Evolutionary conservation across 2,797 vertebrate genomes (phyloP).

Genomic region (Oreochromis mossambicus): DNA sequence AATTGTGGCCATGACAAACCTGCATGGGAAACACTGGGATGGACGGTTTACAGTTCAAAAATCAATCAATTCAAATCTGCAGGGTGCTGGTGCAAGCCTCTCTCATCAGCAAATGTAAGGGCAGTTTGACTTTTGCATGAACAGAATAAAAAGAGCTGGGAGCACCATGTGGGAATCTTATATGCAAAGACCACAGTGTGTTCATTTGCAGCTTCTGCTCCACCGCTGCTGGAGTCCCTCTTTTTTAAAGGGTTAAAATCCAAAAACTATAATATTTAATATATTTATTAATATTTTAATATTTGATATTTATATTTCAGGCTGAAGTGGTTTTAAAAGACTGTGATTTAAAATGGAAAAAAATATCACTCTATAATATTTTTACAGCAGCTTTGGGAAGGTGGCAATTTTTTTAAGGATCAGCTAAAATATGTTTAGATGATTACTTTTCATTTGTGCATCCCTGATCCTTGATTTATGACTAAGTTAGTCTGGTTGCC

Average conservation of each 20-base stretch:
- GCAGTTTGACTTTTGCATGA: background rate
- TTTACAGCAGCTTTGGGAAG: background rate
- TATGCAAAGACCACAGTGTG: background rate
- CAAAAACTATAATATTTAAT: background rate
- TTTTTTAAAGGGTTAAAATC: background rate
- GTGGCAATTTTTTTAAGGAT: background rate
- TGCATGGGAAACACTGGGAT: background rate
- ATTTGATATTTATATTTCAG: background rate
- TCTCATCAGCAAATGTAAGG: background rate
- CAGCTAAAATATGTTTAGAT: background rate
- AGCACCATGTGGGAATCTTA: background rate
- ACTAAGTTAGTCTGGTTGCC: background rate
- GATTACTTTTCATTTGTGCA: background rate
- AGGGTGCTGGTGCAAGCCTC: background rate
- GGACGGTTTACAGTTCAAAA: background rate
- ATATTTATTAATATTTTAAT: background rate
- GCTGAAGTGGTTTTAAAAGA: background rate
- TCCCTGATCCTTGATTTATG: background rate
- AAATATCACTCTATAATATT: background rate
- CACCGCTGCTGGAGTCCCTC: background rate
- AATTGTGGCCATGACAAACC: background rate
- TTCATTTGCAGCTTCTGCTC: background rate
- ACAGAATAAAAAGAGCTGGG: background rate
- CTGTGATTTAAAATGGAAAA: background rate
- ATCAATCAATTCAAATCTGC: background rate